These are phyloP conservation scores for Paradoxurus hermaphroditus DNA, from an alignment of 2,113 vertebrate species.

Conservation along the genomic window DNA sequence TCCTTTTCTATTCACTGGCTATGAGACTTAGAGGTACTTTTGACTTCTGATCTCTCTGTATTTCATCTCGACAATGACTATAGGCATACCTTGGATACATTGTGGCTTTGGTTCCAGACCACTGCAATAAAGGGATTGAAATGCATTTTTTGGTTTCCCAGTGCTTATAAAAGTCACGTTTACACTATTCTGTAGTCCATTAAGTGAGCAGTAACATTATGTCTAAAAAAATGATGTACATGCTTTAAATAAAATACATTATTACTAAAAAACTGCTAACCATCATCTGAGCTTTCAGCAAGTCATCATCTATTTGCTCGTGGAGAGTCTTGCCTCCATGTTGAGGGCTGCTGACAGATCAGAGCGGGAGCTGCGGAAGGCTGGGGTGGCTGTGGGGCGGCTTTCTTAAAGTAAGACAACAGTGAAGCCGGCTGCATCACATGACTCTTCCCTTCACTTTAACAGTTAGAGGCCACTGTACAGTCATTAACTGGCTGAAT, in stretches of 20 bases:
- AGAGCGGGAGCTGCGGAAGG: neutral
- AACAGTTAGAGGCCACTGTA: neutral
- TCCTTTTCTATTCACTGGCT: neutral
- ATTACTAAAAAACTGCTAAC: neutral
- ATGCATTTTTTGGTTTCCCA: neutral
- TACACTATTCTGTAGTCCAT: neutral
- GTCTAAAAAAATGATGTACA: neutral
- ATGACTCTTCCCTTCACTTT: neutral
- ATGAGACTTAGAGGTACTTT: neutral
- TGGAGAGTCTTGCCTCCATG: neutral
- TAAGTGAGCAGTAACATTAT: neutral
- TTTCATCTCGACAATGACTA: neutral
- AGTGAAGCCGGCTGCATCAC: neutral
- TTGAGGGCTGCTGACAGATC: neutral
- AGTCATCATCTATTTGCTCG: neutral
- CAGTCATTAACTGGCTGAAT: neutral
- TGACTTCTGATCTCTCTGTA: neutral
- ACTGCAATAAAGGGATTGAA: neutral
- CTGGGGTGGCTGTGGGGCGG: neutral
- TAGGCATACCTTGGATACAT: neutral
- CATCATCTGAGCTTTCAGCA: neutral
- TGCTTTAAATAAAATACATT: neutral
- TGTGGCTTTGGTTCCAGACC: neutral
- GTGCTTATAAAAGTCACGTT: neutral
- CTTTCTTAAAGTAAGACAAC: neutral